Base-by-base conservation (phyloP, 2,888 invertebrate species). In the Drosophila affinis region DNA sequence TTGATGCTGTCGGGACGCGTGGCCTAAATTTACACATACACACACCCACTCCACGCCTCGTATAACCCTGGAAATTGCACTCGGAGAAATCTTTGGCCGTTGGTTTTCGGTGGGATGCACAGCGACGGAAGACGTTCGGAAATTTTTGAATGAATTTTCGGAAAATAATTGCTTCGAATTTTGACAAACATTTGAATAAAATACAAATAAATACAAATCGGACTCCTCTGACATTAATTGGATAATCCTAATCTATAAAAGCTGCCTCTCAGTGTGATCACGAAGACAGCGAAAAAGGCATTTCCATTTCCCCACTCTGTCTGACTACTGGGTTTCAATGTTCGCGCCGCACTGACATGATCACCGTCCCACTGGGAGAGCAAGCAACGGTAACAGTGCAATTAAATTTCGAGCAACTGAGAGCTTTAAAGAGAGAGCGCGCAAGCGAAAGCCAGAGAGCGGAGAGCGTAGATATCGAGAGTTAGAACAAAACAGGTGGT, bases 161-260 rank as follows among this genome's bases (percentile, higher is more conserved):
- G 12, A 46, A 51, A 24, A 44, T 10, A 44, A 34, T 49, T 32
- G 34, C 65, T 6, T 32, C 3, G 10, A 63, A 67, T 67, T 67
- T 67, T 67, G 45, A 67, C 54, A 62, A 62, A 44, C n/a, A 44
- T 45, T 18, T 45, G 39, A 54, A 49, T 39, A 44, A n/a, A 45
- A 59, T 17, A 54, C 54, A 54, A 49, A 39, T 24, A 14, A 51
- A 51, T 17, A 54, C 54, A 65, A 51, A 21, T 18, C 49, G 49
- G 49, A 62, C 18, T 49, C 44, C 18, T 49, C 44, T 44, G 60
- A 63, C 60, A 17, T 39, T 39, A 39, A 39, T 14, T 39, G n/a
- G 14, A n/a, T 6, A n/a, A 14, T 3, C 39, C 39, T 7, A 39
- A 14, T 6, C 5, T 24, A 24, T 24, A 5, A 24, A 24, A 24